Evolutionary conservation across 2,113 vertebrate genomes (phyloP), one percentile per base, ranked within the genome.

Genomic region (Passerina amoena): DNA sequence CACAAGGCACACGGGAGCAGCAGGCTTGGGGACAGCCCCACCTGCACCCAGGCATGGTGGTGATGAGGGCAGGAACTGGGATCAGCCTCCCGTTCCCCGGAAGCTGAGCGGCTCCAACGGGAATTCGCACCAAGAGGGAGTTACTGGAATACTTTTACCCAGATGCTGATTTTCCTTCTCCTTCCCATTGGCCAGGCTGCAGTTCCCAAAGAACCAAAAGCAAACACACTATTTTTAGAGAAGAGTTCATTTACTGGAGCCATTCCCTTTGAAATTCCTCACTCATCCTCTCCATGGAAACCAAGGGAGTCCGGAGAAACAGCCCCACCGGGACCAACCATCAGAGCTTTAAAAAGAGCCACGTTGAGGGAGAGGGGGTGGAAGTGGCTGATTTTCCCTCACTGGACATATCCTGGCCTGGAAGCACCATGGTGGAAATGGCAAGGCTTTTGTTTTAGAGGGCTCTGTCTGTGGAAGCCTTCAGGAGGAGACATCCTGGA

Each of bases 201-300:
- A 86, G 97, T 98, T 97, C 97, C 96, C 97, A 98, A 97, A 97
- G 95, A 94, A 91, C 95, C 90, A 88, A 95, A 91, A 95, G 94
- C 95, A 95, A 97, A 92, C 89, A 93, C 14, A 57, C 97, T 98
- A 98, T 98, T 97, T 98, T 97, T 98, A 98, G 97, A 89, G 77
- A 73, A 89, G 81, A 88, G 70, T 95, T 96, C 92, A 83, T 93
- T 96, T 97, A 97, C 97, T 98, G 97, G 97, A 98, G 97, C 94
- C 97, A 96, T 98, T 98, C 96, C 97, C 97, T 98, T 97, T 86
- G 96, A 98, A 98, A 98, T 98, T 98, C 97, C 97, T 97, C 91
- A 96, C 96, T 97, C 95, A 92, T 97, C 97, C 97, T 98, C 96
- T 86, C 97, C 96, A 97, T 97, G 97, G 97, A 92, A 97, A 98